phyloP scores from a whole-genome alignment of 2,888 invertebrate genomes.

The Metallyticus violacea region DNA sequence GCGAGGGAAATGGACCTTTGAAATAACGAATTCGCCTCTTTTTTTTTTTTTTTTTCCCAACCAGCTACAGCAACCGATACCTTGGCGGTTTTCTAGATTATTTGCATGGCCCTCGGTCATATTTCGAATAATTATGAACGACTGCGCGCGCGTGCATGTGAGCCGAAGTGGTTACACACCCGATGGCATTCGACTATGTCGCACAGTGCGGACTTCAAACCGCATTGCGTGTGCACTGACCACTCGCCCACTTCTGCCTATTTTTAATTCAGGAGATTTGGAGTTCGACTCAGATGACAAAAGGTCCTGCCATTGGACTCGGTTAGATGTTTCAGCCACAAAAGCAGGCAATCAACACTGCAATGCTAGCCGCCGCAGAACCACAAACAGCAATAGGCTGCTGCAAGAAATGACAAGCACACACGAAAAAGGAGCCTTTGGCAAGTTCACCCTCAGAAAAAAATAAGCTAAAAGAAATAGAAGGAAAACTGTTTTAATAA shows the following conservation, averaged over 20 bases:
- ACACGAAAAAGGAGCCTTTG: no score
- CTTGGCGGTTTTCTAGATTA: slow-evolving; percentile 8
- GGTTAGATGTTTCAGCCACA: not conserved
- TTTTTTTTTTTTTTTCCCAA: not conserved
- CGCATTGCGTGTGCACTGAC: not conserved
- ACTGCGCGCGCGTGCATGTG: not conserved
- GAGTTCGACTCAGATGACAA: not conserved
- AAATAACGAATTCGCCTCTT: slow-evolving; percentile 10
- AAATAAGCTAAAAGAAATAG: no score
- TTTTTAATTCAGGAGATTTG: not conserved
- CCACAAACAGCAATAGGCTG: not conserved
- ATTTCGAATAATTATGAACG: not conserved
- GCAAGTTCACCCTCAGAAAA: no score
- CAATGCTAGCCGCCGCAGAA: not conserved
- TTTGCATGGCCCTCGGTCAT: not conserved
- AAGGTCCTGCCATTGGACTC: not conserved
- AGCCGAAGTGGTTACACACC: not conserved
- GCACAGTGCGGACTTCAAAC: not conserved
- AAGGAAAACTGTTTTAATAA: no score
- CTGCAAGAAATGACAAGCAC: not conserved
- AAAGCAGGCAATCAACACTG: not conserved
- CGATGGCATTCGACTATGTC: not conserved
- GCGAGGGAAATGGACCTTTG: slow-evolving; percentile 19
- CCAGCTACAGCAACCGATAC: not conserved
- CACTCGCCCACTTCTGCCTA: not conserved